Percentiles rank a stretch among this genome's conserved stretches.
Conservation (phyloP, 1,140 invertebrate genomes). For the Drosophila obscura region DNA sequence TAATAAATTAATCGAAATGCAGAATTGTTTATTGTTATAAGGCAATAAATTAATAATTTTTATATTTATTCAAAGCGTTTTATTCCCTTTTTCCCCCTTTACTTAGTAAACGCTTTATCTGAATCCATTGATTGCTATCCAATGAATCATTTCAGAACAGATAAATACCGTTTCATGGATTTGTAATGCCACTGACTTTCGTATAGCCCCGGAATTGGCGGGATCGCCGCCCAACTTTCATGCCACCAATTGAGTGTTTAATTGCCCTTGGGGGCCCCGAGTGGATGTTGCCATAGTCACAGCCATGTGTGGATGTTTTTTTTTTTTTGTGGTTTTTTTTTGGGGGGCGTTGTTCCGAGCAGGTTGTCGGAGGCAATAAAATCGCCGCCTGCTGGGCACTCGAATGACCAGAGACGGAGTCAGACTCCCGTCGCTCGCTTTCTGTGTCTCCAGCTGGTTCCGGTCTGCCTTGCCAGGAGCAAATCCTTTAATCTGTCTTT, state of each 20-base stretch:
- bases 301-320: conserved; percentile 17
- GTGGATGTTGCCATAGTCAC: background rate
- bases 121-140: background rate
- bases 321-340: conserved; percentile 15
- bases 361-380: conserved; percentile 56
- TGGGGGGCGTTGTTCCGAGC: conserved; percentile 24
- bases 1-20: too few relatives aligned
- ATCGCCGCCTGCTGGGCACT: conserved; percentile 53
- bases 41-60: too few relatives aligned
- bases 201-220: conserved; percentile 14
- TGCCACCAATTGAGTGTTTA: conserved; percentile 52
- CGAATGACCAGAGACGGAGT: conserved; percentile 38
- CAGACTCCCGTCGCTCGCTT: background rate
- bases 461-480: conserved; percentile 36
- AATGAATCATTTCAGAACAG: conserved; percentile 18
- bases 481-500: conserved; percentile 75
- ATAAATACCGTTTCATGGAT: conserved; percentile 47
- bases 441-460: conserved; percentile 3
- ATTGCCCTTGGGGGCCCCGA: conserved; percentile 44
- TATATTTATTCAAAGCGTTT: background rate
- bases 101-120: conserved; percentile 2
- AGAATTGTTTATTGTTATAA: too few relatives aligned
- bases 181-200: conserved; percentile 45
- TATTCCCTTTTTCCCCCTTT: background rate
- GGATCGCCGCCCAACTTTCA: conserved; percentile 3